A percentile compares a stretch with the other conserved stretches of the same genome.
Evolutionary conservation across 2,797 vertebrate species (phyloP).

Genomic region (Liasis olivaceus): DNA sequence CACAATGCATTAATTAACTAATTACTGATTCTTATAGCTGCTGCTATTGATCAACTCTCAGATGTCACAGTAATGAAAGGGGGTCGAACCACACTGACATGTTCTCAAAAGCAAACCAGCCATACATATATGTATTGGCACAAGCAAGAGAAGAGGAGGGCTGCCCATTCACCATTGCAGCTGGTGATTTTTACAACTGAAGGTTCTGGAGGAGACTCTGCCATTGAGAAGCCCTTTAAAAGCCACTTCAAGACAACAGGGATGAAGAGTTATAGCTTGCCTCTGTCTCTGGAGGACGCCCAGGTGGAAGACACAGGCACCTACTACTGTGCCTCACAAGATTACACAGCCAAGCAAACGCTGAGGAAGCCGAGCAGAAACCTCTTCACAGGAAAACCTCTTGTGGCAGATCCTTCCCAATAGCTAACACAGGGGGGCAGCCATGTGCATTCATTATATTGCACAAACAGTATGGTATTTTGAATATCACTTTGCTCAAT

Average conservation of each 20-base stretch:
- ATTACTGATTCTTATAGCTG: neutral
- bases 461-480: neutral
- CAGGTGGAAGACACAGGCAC: neutral
- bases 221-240: neutral
- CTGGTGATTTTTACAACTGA: neutral
- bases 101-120: neutral
- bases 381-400: too few species aligned
- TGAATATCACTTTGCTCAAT: too few species aligned
- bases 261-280: neutral
- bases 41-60: constrained; percentile 7
- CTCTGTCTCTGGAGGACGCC: neutral
- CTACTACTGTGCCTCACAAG: constrained; percentile 15
- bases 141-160: neutral
- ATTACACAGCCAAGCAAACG: neutral
- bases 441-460: neutral
- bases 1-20: neutral
- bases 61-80: neutral
- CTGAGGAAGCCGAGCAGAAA: neutral
- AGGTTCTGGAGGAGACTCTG: fast-evolving
- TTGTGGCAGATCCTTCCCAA: neutral
- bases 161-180: neutral
- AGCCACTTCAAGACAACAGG: neutral
- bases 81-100: neutral
- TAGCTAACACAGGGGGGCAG: neutral
- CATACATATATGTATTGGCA: constrained; percentile 34